phyloP scores from a whole-genome alignment of 2,797 vertebrate genomes.

The Caiman crocodilus region DNA sequence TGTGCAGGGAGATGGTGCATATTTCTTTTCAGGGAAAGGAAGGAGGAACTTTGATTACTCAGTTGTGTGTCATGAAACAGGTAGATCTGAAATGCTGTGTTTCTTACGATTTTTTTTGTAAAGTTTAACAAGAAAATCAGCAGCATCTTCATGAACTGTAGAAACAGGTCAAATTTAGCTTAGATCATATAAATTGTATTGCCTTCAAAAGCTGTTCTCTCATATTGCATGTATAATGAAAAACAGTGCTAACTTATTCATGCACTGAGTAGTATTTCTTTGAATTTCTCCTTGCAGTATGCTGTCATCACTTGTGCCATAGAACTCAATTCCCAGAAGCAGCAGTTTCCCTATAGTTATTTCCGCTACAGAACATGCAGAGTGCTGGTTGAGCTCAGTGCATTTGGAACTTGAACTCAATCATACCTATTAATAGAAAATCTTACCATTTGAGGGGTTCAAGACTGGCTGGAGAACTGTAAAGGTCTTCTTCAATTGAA shows the following conservation, averaged over 20 bases:
- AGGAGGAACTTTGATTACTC: not conserved
- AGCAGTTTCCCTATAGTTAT: not conserved
- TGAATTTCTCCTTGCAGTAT: constrained; percentile 33
- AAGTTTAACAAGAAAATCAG: not conserved
- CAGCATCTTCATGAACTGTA: not conserved
- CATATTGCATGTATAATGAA: constrained; percentile 15
- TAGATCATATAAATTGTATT: not conserved
- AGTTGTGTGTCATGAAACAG: not conserved
- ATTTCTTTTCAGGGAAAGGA: not conserved
- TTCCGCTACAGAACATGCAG: constrained; percentile 25
- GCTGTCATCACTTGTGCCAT: constrained; percentile 32
- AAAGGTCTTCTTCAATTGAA: constrained; percentile 37
- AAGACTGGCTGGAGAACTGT: constrained; percentile 3
- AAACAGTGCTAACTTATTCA: constrained; percentile 39
- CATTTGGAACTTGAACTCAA: constrained; percentile 39
- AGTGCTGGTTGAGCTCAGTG: constrained; percentile 17
- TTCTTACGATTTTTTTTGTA: constrained; percentile 15
- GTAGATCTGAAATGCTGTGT: not conserved
- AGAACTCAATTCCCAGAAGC: not conserved
- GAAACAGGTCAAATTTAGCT: not conserved
- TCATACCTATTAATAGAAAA: constrained; percentile 34
- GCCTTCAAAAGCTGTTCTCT: constrained; percentile 18
- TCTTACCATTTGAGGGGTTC: constrained; percentile 9
- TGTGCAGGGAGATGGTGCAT: not conserved
- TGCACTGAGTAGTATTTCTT: constrained; percentile 30